A percentile compares a stretch with the other conserved stretches of the same genome.
Conservation (phyloP, 2,888 invertebrate species). For the Papilio gigon region DNA sequence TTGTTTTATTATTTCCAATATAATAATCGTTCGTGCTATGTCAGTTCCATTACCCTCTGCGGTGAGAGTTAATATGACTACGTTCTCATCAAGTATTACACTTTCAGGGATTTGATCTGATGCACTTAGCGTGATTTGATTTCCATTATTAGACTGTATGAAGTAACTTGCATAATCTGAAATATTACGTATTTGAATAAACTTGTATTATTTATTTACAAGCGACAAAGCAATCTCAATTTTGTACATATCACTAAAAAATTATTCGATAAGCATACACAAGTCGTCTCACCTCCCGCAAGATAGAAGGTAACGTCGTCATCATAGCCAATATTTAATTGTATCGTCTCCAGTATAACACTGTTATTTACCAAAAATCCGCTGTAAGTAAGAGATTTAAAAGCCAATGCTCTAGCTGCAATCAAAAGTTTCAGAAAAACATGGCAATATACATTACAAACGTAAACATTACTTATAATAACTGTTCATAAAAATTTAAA, state of each 20-base stretch:
- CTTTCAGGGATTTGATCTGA: slow-evolving; percentile 53
- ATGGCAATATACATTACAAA: slow-evolving; percentile 40
- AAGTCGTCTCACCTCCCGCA: slow-evolving; percentile 60
- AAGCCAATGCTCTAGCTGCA: slow-evolving; percentile 63
- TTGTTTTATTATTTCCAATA: slow-evolving; percentile 66
- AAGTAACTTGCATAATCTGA: slow-evolving; percentile 60
- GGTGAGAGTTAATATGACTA: slow-evolving; percentile 58
- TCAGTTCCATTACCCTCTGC: slow-evolving; percentile 61
- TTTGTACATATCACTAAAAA: too few species aligned
- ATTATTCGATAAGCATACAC: too few species aligned
- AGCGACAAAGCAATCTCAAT: too few species aligned
- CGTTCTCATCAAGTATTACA: slow-evolving; percentile 58
- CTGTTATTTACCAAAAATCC: slow-evolving; percentile 56
- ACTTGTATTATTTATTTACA: too few species aligned
- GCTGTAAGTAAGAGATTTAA: slow-evolving; percentile 59
- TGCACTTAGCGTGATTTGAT: slow-evolving; percentile 53
- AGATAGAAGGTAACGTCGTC: slow-evolving; percentile 56
- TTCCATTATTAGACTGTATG: slow-evolving; percentile 47
- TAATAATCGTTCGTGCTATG: slow-evolving; percentile 57
- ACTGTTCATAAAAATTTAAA: slow-evolving; percentile 2
- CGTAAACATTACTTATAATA: slow-evolving; percentile 18
- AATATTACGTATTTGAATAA: slow-evolving; percentile 49
- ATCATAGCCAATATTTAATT: slow-evolving; percentile 56
- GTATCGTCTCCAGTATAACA: slow-evolving; percentile 54
- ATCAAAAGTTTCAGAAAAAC: slow-evolving; percentile 48